Conservation (phyloP, 2,113 vertebrate genomes). For the Bothrops jararaca region DNA sequence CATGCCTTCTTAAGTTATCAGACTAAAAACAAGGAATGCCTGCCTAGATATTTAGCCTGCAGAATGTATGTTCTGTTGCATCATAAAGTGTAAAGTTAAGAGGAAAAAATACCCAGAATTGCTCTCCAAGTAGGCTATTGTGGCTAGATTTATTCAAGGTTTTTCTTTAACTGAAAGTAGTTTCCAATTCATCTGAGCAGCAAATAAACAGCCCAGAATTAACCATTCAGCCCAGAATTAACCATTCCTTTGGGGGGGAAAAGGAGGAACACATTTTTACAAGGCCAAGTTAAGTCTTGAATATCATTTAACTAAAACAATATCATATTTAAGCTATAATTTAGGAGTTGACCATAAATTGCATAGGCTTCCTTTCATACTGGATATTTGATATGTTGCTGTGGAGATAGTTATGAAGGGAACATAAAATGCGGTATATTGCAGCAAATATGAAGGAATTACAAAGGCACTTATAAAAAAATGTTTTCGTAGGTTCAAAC, state of each 20-base stretch:
- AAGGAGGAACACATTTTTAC: not conserved
- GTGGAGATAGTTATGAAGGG: not conserved
- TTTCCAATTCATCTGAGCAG: not conserved
- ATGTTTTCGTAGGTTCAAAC: too few species aligned
- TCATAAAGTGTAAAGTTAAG: not conserved
- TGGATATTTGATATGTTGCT: not conserved
- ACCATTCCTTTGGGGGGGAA: not conserved
- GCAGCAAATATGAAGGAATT: not conserved
- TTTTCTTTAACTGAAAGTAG: not conserved
- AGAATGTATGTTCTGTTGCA: not conserved
- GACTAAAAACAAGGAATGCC: not conserved
- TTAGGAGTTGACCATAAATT: not conserved
- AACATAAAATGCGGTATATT: not conserved
- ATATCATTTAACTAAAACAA: not conserved
- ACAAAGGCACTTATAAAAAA: not conserved
- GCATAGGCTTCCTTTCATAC: not conserved
- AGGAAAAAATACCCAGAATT: not conserved
- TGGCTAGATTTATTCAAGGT: not conserved
- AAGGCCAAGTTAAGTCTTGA: not conserved
- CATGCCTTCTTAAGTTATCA: not conserved
- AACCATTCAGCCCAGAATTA: too few species aligned
- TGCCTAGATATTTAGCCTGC: not conserved
- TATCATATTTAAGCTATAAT: not conserved
- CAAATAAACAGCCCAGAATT: not conserved
- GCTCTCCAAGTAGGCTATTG: not conserved